These are phyloP conservation scores for Eueides isabella DNA, from an alignment of 1,140 invertebrate genomes.

Conservation along the genomic window DNA sequence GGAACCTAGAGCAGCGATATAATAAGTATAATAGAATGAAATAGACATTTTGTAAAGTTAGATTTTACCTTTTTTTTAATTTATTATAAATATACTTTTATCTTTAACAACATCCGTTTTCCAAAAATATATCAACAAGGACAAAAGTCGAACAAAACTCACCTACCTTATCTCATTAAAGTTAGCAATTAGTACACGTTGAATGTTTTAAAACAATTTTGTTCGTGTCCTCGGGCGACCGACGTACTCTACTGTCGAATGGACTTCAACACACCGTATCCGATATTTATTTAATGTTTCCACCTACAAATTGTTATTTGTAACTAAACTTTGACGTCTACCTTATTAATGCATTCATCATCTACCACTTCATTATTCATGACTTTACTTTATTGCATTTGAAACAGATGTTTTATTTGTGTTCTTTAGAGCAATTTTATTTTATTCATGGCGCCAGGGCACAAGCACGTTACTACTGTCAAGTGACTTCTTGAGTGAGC, in stretches of 20 bases:
- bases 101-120: too few species aligned
- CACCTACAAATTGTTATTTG: background rate
- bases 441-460: background rate
- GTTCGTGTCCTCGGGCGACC: conserved; percentile 50
- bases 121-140: too few species aligned
- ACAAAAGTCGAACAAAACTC: too few species aligned
- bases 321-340: background rate
- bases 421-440: too few species aligned
- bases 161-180: conserved; percentile 50
- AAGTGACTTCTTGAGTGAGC: too few species aligned
- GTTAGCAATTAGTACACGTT: conserved; percentile 64
- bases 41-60: too few species aligned
- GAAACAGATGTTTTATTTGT: background rate
- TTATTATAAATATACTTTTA: too few species aligned
- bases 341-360: conserved; percentile 8
- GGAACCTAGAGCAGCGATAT: too few species aligned
- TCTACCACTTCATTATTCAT: background rate
- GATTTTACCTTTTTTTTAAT: too few species aligned
- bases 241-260: conserved; percentile 55
- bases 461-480: background rate
- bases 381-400: background rate
- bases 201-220: conserved; percentile 57
- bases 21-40: too few species aligned
- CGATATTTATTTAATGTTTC: conserved; percentile 34
- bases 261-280: conserved; percentile 53